Evolutionary conservation across 2,797 vertebrate species (phyloP), one percentile per base, ranked within the genome.

Genomic region (Danio aesculapii): DNA sequence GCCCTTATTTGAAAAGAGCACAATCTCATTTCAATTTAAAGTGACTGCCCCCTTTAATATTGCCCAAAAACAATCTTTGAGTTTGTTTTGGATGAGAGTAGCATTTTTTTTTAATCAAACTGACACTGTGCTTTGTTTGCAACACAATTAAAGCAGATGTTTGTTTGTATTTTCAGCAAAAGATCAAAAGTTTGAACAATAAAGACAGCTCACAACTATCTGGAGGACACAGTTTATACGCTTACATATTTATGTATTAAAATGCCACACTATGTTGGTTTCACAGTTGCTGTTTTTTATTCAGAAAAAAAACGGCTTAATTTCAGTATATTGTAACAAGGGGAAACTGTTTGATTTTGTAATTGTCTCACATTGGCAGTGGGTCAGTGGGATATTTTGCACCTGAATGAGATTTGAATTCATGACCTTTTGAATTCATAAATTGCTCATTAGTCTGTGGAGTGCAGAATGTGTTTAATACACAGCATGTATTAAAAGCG

Each of bases 361-460:
- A 63, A 43, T 17, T 13, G 46, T 17, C 16, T 47, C 46, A 67
- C 50, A 46, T 46, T 58, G 75, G 44, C 13, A 30, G 57, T 47
- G 30, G 75, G 75, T 58, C 52, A 57, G 41, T 21, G 14, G 12
- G 62, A 57, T 47, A 13, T 63, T 57, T 21, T 58, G 57, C 52
- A 58, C 62, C 6, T 30, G 63, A 58, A 19, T 47, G 19, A 77
- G 43, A 68, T 47, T 57, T 55, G 6, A 76, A 66, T 66, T 77
- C 63, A 47, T 77, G 52, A 77, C 62, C 52, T 77, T 77, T 77
- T 41, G 52, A 16, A 68, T 30, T 30, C 30, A 30, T 30, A 30
- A 80, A 72, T 62, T 80, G 30, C 30, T 63, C 47, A 70, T 71
- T 70, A 72, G 77, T 72, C 49, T 68, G 17, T 47, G 43, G 11